These are phyloP conservation scores for Antedon mediterranea DNA, from an alignment of 53 echinoderm and acorn worm genomes.

Conservation along the genomic window DNA sequence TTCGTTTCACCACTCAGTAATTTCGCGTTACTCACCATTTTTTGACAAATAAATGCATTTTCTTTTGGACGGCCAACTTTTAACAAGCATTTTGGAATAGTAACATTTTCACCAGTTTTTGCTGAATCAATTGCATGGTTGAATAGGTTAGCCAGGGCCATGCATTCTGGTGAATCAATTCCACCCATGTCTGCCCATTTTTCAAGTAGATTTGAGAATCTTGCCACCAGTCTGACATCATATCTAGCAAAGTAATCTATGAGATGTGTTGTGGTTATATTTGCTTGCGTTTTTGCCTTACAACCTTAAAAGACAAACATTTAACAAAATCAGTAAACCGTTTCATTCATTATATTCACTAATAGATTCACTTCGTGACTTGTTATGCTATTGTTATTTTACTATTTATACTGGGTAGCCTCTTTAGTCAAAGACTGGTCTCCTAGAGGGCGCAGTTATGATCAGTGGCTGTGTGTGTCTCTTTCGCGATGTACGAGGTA, in stretches of 20 bases:
- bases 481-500: no score
- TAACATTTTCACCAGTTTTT: background rate
- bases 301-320: background rate
- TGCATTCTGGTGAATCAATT: background rate
- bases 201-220: background rate
- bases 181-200: background rate
- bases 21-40: background rate
- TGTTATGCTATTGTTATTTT: no score
- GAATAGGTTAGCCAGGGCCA: background rate
- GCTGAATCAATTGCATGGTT: background rate
- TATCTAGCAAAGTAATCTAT: background rate
- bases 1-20: background rate
- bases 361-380: no score
- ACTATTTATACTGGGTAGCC: no score
- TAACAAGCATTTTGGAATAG: background rate
- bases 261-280: background rate
- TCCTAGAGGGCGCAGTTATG: no score
- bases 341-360: no score
- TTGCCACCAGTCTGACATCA: background rate
- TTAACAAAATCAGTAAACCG: no score
- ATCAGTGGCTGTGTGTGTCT: no score
- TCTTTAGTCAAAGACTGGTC: no score
- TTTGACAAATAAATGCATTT: background rate
- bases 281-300: background rate
- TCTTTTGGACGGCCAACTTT: background rate